phyloP scores from a whole-genome alignment of 2,113 vertebrate species.

The Cryptoleucopteryx plumbea region DNA sequence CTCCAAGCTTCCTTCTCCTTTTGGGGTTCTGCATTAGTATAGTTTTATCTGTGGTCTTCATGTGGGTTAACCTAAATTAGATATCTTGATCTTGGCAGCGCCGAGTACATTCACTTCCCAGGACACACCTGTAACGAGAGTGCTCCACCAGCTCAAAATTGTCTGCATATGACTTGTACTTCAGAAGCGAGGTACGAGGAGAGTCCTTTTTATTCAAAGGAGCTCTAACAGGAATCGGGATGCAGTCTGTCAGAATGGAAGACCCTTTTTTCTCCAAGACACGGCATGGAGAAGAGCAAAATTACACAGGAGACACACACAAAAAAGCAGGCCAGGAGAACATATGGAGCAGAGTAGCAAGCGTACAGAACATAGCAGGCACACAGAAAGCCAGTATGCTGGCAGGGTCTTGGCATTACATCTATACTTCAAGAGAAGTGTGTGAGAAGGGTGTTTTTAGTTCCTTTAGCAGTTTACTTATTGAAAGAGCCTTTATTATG shows the following conservation, averaged over 20 bases:
- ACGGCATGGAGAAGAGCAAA: background rate
- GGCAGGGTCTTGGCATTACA: background rate
- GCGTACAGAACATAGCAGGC: background rate
- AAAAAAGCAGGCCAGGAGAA: background rate
- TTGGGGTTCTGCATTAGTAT: background rate
- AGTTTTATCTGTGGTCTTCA: background rate
- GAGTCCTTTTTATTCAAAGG: background rate
- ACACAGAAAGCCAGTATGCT: background rate
- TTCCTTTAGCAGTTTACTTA: background rate
- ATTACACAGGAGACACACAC: background rate
- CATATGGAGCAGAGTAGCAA: background rate
- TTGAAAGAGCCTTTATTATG: conserved; percentile 26
- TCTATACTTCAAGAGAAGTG: background rate
- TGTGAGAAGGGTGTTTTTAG: background rate
- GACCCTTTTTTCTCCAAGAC: background rate
- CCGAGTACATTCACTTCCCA: background rate
- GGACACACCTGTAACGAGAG: background rate
- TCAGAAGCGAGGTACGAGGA: background rate
- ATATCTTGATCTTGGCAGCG: background rate
- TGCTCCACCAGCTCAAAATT: background rate
- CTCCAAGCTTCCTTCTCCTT: background rate
- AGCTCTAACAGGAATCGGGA: background rate
- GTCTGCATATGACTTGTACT: background rate
- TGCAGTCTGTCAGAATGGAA: background rate
- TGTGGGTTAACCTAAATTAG: background rate